Percentiles rank a stretch among this genome's conserved stretches.
These are phyloP conservation scores for Yponomeuta cagnagella DNA, from an alignment of 2,888 invertebrate genomes.

Conservation along the genomic window DNA sequence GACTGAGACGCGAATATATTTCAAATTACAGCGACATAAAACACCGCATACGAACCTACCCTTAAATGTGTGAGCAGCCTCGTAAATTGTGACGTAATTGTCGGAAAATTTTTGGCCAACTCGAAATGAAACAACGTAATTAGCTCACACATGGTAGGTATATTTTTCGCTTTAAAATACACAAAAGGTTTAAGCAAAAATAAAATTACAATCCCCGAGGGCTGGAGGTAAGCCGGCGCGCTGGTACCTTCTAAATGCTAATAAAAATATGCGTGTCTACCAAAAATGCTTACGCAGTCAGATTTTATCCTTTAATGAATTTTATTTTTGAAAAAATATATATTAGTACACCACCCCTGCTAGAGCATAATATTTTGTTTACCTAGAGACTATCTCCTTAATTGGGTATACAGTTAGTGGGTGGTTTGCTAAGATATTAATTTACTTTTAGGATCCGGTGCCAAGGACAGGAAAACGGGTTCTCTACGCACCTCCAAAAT, in stretches of 20 bases:
- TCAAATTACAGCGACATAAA: conserved; percentile 3
- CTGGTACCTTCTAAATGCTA: not conserved
- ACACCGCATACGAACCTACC: not conserved
- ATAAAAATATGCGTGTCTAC: not conserved
- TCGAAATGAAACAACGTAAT: not conserved
- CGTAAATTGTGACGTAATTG: not conserved
- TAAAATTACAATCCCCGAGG: not conserved
- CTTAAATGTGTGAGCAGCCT: not conserved
- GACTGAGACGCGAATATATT: not conserved
- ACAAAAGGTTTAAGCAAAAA: not conserved
- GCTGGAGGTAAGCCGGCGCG: not conserved
- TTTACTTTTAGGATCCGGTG: no score
- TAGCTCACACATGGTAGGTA: conserved; percentile 2
- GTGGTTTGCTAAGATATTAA: no score
- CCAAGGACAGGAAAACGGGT: no score
- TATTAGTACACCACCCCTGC: no score
- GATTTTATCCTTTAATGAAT: not conserved
- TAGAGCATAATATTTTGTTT: no score
- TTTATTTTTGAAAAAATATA: no score
- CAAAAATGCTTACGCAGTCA: not conserved
- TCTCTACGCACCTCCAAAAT: no score
- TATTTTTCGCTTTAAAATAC: not conserved
- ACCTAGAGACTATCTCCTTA: no score
- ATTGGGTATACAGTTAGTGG: no score
- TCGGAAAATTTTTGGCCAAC: not conserved